phyloP scores from a whole-genome alignment of 2,113 vertebrate genomes.

The Amazona guildingii region DNA sequence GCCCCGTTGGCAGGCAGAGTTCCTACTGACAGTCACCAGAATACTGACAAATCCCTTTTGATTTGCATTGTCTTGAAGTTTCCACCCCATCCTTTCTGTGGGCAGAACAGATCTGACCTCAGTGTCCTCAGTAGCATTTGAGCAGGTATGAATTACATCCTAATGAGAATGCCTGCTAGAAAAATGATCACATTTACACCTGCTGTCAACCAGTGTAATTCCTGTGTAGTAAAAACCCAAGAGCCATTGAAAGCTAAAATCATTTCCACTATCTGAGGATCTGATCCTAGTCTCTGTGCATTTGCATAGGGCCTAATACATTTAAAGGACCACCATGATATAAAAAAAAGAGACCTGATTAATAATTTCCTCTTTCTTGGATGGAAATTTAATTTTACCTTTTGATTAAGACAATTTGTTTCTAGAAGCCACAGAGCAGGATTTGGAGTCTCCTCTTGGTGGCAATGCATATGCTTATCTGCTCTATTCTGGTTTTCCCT shows the following conservation, averaged over 20 bases:
- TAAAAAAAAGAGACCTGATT: background rate
- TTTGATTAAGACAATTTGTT: background rate
- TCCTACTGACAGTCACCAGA: background rate
- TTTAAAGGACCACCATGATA: background rate
- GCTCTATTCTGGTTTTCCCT: background rate
- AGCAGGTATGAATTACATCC: background rate
- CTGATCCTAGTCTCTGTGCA: background rate
- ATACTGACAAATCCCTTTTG: background rate
- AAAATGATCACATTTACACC: background rate
- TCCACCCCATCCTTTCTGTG: accelerated
- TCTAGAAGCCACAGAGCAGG: background rate
- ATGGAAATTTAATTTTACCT: background rate
- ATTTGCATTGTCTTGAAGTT: background rate
- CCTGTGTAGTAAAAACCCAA: background rate
- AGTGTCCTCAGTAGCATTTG: background rate
- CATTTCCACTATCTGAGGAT: background rate
- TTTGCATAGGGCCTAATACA: background rate
- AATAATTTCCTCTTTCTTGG: background rate
- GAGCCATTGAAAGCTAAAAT: background rate
- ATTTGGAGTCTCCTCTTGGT: background rate
- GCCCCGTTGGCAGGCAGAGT: background rate
- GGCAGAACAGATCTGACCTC: background rate
- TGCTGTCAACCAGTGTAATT: background rate
- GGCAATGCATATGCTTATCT: background rate
- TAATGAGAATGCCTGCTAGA: background rate